Percentiles rank a stretch among this genome's conserved stretches.
Evolutionary conservation across 2,113 vertebrate species (phyloP).

Genomic region (Dromaius novaehollandiae): DNA sequence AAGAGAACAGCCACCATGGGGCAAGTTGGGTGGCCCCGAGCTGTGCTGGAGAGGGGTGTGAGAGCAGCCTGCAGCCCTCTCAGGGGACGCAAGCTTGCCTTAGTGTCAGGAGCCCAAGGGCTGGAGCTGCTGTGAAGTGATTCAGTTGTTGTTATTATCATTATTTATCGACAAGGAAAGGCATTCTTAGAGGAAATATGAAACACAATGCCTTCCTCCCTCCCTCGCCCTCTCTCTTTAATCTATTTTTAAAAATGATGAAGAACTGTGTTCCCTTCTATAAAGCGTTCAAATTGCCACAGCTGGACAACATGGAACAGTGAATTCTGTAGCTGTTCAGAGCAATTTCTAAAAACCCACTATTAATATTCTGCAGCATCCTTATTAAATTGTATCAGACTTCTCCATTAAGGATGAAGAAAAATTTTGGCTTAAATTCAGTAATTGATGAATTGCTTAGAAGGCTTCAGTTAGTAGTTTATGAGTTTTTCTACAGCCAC

Average conservation of each 20-base stretch:
- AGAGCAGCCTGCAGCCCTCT: neutral
- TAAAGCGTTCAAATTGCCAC: neutral
- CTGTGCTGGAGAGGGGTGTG: neutral
- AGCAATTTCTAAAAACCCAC: neutral
- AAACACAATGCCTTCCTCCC: neutral
- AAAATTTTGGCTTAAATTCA: neutral
- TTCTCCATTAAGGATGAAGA: neutral
- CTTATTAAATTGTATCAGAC: neutral
- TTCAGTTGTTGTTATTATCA: neutral
- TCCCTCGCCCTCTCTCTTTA: neutral
- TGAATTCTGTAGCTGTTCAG: neutral
- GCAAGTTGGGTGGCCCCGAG: too few species aligned
- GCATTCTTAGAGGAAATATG: neutral
- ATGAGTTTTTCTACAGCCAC: neutral
- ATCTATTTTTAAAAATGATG: neutral
- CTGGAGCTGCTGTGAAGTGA: neutral
- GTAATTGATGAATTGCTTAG: neutral
- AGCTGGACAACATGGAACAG: neutral
- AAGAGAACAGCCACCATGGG: neutral
- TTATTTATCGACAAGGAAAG: neutral
- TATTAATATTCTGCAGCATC: neutral
- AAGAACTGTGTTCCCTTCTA: neutral
- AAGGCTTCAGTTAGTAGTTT: neutral
- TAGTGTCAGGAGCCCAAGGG: neutral
- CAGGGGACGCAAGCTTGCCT: neutral